Evolutionary conservation across 1,140 invertebrate species (phyloP).

Genomic region (Luehdorfia chinensis): DNA sequence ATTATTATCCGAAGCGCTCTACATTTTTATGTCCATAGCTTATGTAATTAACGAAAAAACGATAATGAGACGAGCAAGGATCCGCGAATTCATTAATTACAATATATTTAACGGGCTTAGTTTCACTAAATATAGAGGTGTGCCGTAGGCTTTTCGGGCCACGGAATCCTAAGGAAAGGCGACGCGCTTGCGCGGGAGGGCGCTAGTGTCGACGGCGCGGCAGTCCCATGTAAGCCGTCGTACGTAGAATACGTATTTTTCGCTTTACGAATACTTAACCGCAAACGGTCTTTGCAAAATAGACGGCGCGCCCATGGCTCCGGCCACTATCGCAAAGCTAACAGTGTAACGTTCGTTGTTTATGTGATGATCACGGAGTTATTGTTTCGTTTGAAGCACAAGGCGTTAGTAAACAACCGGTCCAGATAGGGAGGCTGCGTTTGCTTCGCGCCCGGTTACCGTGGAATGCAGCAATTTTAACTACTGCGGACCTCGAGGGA

Average conservation of each 20-base stretch:
- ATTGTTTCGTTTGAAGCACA: conserved; percentile 28
- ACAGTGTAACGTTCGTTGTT: conserved; percentile 54
- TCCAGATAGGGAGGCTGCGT: conserved; percentile 69
- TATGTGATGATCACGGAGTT: conserved; percentile 51
- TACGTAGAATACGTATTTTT: conserved; percentile 29
- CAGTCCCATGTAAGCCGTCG: conserved; percentile 56
- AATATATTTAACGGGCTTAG: not conserved
- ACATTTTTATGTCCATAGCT: too few species aligned
- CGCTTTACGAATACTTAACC: conserved; percentile 24
- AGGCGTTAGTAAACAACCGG: conserved; percentile 58
- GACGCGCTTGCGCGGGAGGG: conserved; percentile 46
- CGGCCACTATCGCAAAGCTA: conserved; percentile 24
- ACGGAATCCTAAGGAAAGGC: conserved; percentile 12
- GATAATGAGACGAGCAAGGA: too few species aligned
- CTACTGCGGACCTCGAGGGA: conserved; percentile 65
- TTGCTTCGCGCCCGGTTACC: conserved; percentile 63
- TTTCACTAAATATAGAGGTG: conserved; percentile 20
- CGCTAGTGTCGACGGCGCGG: conserved; percentile 51
- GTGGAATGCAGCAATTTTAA: conserved; percentile 75
- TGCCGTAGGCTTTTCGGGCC: conserved; percentile 26
- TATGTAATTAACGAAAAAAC: too few species aligned
- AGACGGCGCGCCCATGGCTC: conserved; percentile 44
- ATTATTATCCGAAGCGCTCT: too few species aligned
- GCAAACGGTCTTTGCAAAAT: conserved; percentile 47
- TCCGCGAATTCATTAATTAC: not conserved